Percentiles rank a stretch among this genome's conserved stretches.
Conservation (phyloP, 2,797 vertebrate species). For the Glyptemys insculpta region DNA sequence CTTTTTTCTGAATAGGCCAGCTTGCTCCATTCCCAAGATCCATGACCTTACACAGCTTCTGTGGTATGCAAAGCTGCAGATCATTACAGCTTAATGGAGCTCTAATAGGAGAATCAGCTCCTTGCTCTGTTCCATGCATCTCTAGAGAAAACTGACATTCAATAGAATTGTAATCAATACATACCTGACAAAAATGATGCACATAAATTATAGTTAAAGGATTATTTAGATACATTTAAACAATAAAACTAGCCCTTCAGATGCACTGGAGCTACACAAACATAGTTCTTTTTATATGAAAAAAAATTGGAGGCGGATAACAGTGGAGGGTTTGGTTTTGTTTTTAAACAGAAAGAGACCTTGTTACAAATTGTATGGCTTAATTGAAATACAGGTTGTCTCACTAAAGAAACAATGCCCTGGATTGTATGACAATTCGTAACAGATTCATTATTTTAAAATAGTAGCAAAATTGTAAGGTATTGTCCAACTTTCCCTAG, state of each 20-base stretch:
- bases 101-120: not conserved
- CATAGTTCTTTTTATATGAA: not conserved
- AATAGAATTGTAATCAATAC: slow-evolving; percentile 57
- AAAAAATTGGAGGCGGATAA: slow-evolving; percentile 2
- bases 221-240: slow-evolving; percentile 55
- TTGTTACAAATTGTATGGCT: not conserved
- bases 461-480: not conserved
- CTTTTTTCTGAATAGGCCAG: not conserved
- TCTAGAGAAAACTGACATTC: slow-evolving; percentile 34
- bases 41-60: slow-evolving; percentile 18
- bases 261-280: slow-evolving; percentile 17
- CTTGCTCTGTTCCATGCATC: not conserved
- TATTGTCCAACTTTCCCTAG: not conserved
- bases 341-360: not conserved
- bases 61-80: not conserved
- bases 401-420: not conserved
- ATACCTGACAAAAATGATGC: slow-evolving; percentile 24
- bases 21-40: not conserved
- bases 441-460: not conserved
- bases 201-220: slow-evolving; percentile 50
- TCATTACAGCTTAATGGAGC: slow-evolving; percentile 41
- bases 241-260: slow-evolving; percentile 20
- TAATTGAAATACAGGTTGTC: not conserved
- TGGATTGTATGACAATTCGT: not conserved
- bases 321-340: not conserved